A percentile compares a stretch with the other conserved stretches of the same genome.
Conservation (phyloP, 2,113 vertebrate species). For the Grallaria varia region DNA sequence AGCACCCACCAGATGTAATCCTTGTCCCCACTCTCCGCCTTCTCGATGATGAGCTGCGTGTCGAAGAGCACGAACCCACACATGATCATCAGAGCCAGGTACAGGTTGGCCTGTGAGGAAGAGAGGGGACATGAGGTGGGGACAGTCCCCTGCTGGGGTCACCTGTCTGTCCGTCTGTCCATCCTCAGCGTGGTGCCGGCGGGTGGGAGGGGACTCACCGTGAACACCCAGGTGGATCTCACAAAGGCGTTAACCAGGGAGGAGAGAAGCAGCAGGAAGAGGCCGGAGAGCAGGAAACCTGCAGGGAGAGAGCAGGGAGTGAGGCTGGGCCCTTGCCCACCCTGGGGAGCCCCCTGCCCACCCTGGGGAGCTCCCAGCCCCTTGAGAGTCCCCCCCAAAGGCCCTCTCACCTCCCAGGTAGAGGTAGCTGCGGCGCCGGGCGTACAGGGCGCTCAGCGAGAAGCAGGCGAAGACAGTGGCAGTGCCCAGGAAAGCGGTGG, state of each 20-base stretch:
- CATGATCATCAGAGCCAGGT: slow-evolving; percentile 89
- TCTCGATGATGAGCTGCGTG: slow-evolving; percentile 98
- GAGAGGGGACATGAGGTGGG: background rate
- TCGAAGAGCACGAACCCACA: slow-evolving; percentile 97
- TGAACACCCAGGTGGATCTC: slow-evolving; percentile 86
- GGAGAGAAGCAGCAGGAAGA: slow-evolving; percentile 84
- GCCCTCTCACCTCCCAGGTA: slow-evolving; percentile 86
- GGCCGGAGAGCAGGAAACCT: slow-evolving; percentile 90
- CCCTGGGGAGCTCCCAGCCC: background rate
- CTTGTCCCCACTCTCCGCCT: slow-evolving; percentile 93
- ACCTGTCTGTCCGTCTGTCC: background rate
- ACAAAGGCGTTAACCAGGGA: slow-evolving; percentile 87
- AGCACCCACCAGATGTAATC: slow-evolving; percentile 89
- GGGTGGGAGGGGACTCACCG: slow-evolving; percentile 70
- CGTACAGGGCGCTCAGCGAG: slow-evolving; percentile 91
- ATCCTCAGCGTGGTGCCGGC: fast-evolving
- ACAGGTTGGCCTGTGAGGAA: slow-evolving; percentile 83
- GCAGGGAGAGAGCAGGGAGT: background rate
- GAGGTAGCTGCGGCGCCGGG: slow-evolving; percentile 90
- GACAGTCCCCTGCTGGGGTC: background rate
- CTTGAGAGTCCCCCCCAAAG: fast-evolving
- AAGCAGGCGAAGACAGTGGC: slow-evolving; percentile 91
- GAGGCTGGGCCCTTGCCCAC: background rate
- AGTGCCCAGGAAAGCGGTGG: slow-evolving; percentile 92
- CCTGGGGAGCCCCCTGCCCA: fast-evolving